phyloP scores from a whole-genome alignment of 1,140 invertebrate genomes.

The Myzus persicae region DNA sequence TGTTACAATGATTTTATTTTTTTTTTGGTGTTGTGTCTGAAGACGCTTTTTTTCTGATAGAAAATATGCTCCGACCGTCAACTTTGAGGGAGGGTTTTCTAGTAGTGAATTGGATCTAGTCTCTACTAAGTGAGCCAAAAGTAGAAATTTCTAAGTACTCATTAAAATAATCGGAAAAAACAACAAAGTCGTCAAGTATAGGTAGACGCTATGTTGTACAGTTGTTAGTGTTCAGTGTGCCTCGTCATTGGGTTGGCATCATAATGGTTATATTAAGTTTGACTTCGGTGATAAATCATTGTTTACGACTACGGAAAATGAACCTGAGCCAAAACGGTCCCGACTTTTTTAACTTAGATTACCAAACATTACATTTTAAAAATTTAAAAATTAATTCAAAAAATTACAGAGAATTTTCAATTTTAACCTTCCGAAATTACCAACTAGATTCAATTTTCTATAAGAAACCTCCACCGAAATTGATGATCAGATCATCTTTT shows the following conservation, averaged over 20 bases:
- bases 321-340: background rate
- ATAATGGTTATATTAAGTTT: background rate
- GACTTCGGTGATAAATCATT: background rate
- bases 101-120: background rate
- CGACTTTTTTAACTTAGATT: background rate
- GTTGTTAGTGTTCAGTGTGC: background rate
- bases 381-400: no score
- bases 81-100: background rate
- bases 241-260: background rate
- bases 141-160: background rate
- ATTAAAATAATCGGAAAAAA: background rate
- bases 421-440: background rate
- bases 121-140: background rate
- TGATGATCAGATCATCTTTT: background rate
- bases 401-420: background rate
- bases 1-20: background rate
- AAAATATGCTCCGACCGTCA: background rate
- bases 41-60: background rate
- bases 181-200: background rate
- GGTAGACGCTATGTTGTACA: background rate
- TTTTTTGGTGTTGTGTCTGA: background rate
- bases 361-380: background rate
- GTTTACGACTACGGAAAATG: background rate
- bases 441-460: background rate
- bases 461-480: background rate